Conservation (phyloP, 2,797 vertebrate genomes). For the Scarus forsteni region DNA sequence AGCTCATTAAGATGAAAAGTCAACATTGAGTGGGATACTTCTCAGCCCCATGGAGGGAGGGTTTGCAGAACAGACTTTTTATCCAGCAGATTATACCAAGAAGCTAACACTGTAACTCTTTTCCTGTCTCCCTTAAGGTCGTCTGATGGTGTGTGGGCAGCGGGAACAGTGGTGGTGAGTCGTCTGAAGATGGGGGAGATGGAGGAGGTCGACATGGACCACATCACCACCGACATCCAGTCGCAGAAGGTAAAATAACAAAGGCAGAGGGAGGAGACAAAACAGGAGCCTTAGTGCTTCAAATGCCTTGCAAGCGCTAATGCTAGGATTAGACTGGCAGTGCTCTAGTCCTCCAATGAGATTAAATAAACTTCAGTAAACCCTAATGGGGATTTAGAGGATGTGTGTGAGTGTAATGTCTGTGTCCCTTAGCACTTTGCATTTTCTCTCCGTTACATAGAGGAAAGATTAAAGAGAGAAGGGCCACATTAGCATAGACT, state of each 20-base stretch:
- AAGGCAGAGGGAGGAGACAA: background rate
- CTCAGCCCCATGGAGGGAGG: slow-evolving; percentile 17
- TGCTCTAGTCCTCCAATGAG: slow-evolving; percentile 76
- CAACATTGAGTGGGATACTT: slow-evolving; percentile 35
- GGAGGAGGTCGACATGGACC: slow-evolving; percentile 90
- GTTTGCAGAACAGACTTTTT: slow-evolving; percentile 22
- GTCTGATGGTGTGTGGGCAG: slow-evolving; percentile 92
- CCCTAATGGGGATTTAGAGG: slow-evolving; percentile 67
- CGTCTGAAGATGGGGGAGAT: slow-evolving; percentile 96
- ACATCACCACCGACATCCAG: slow-evolving; percentile 87
- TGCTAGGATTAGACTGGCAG: slow-evolving; percentile 73
- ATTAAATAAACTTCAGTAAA: slow-evolving; percentile 75
- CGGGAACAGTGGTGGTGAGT: slow-evolving; percentile 93
- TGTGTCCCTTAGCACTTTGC: slow-evolving; percentile 12
- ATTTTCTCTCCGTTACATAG: slow-evolving; percentile 15
- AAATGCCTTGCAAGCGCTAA: slow-evolving; percentile 57
- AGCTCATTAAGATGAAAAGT: slow-evolving; percentile 42
- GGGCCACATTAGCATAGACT: slow-evolving; percentile 26
- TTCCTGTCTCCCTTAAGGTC: slow-evolving; percentile 79
- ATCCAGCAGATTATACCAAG: slow-evolving; percentile 29
- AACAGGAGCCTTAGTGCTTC: slow-evolving; percentile 43
- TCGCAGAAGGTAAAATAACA: slow-evolving; percentile 89
- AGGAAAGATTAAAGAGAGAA: slow-evolving; percentile 22
- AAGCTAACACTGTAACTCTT: slow-evolving; percentile 12
- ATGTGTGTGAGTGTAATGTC: slow-evolving; percentile 34